These are phyloP conservation scores for Mastomys natalensis DNA, from an alignment of 2,113 vertebrate species.

Conservation along the genomic window DNA sequence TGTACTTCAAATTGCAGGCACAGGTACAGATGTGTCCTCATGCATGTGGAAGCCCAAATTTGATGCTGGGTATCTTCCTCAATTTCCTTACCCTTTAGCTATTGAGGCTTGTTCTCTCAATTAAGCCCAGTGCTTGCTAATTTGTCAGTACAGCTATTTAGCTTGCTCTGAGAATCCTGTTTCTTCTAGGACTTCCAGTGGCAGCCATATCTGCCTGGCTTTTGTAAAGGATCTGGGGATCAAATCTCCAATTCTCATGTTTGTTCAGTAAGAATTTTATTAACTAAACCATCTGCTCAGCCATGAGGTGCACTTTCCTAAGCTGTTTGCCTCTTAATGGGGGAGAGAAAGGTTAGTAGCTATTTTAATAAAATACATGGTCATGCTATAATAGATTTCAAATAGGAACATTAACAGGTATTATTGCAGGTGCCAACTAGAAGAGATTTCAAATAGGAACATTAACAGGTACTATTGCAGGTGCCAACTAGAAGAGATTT, in stretches of 20 bases:
- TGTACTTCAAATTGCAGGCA: background rate
- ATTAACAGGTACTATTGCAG: no score
- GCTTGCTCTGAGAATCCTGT: background rate
- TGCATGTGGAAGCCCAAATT: background rate
- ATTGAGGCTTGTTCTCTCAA: background rate
- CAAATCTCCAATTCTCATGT: background rate
- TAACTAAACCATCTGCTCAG: background rate
- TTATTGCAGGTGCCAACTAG: no score
- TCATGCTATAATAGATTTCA: slow-evolving; percentile 14
- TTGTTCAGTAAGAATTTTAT: background rate
- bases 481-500: no score
- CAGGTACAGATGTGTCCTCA: background rate
- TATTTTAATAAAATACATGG: background rate
- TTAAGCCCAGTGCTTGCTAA: background rate
- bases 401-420: no score
- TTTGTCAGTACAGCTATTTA: background rate
- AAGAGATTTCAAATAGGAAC: slow-evolving; percentile 18
- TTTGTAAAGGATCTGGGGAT: background rate
- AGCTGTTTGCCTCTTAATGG: background rate
- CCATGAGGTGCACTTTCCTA: background rate
- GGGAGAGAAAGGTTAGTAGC: background rate
- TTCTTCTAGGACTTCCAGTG: background rate
- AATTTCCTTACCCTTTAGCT: background rate
- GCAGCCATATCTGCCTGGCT: background rate
- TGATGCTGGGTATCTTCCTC: background rate